Percentiles rank a stretch among this genome's conserved stretches.
Evolutionary conservation across 2,797 vertebrate genomes (phyloP).

Genomic region (Numenius phaeopus): DNA sequence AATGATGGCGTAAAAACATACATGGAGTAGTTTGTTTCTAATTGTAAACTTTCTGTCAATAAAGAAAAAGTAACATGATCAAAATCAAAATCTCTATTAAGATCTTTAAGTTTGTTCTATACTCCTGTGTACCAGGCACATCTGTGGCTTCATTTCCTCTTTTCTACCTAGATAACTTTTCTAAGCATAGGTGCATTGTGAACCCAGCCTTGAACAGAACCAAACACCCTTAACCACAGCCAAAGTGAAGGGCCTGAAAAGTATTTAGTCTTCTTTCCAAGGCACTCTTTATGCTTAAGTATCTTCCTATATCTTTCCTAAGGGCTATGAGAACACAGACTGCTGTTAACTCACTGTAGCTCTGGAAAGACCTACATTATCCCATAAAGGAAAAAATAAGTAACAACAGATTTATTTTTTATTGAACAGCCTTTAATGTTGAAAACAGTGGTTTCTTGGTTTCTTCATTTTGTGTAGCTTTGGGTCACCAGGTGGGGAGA

Average conservation of each 20-base stretch:
- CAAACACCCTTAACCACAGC: background rate
- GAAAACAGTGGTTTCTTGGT: background rate
- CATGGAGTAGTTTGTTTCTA: background rate
- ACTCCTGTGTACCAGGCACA: background rate
- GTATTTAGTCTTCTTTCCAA: background rate
- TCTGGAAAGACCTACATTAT: background rate
- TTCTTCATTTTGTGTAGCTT: background rate
- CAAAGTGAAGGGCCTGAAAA: background rate
- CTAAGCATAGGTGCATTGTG: background rate
- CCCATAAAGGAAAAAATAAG: background rate
- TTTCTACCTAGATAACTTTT: background rate
- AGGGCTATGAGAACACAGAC: background rate
- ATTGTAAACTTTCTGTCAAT: background rate
- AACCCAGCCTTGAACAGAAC: background rate
- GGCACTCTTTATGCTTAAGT: background rate
- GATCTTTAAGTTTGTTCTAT: background rate
- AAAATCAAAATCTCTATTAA: background rate
- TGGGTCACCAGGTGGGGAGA: background rate
- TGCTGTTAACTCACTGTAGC: background rate
- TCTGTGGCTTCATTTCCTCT: background rate
- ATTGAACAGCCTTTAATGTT: background rate
- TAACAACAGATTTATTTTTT: background rate
- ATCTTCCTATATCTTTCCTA: background rate
- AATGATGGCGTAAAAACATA: background rate
- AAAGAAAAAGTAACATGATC: background rate